Evolutionary conservation across 2,113 vertebrate species (phyloP), one percentile per base, ranked within the genome.

Genomic region (Syngnathus typhle): DNA sequence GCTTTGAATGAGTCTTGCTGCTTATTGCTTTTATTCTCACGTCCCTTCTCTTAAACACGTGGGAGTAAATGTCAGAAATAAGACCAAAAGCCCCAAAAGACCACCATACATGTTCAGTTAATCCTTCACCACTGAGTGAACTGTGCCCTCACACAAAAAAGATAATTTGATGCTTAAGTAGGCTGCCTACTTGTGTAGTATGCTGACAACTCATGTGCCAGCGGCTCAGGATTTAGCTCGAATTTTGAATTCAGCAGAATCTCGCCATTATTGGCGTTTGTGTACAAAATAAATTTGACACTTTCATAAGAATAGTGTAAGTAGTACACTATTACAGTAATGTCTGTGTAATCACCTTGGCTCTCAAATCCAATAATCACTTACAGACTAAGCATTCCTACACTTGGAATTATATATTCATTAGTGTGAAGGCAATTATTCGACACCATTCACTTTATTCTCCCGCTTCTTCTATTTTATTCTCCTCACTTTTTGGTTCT

Each of bases 341-440:
- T 5, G 56, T 70, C 61, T 64, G 27, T 8, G 21, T 75, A 15
- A 74, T 54, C 65, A 70, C 64, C 70, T 41, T 51, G 65, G 68
- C 63, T 39, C 43, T 68, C 15, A 21, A 68, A 71, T 65, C 49
- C 47, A 71, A 78, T 81, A 76, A 80, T 62, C 46, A 49, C 39
- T 37, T n/a, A 51, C 44, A 46, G 39, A n/a, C 27, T 32, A 70
- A 65, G 38, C 51, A 41, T 19, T 56, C 60, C 70, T n/a, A 51
- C 19, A n/a, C 47, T 51, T 73, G 63, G 49, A 59, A 70, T 71
- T 43, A 72, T 68, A 68, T 77, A 8, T 69, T 74, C 62, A 64
- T 32, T 32, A 32, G 27, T 32, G 27, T 32, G 27, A 32, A 32
- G 27, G 3, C 27, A 3, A 32, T 32, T 32, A 32, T 32, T 32